Base-by-base conservation (phyloP, 1,140 invertebrate species). In the Nasonia giraulti region DNA sequence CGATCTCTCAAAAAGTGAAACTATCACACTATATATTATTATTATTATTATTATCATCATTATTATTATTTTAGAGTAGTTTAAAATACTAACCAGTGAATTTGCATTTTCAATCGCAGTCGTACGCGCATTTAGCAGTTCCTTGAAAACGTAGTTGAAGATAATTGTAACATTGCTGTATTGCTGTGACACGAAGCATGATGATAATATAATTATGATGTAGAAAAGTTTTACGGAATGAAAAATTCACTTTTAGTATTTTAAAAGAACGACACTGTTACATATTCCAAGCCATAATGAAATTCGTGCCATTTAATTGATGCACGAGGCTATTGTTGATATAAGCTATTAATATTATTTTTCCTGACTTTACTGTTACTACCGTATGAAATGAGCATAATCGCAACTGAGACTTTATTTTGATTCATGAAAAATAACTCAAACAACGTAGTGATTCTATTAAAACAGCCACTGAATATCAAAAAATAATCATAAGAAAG, bases 401-500 rank as follows among this genome's bases (percentile, higher is more conserved):
- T 47, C 50, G 5, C 33, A 55, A 23, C 27, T 6, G 27, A 20
- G 50, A 81, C 33, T 37, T 62, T 11, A 55, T 85, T 83, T 44
- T 50, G 23, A 17, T 12, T 31, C 10, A 37, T 71, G 50, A 44
- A 44, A 79, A 82, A 71, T 75, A 17, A 75, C 78, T 17, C 11
- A 44, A 27, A 66, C 68, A 79, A 73, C 68, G 62, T 86, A 85
- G 76, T 27, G 68, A 86, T 82, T 87, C 80, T 50, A 71, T 82
- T 33, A 84, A 66, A 75, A 80, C 80, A 86, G 81, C 78, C 83
- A 86, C 83, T 79, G 75, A 86, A 86, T 82, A 85, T 87, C 80
- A 86, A 79, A 86, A 86, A 88, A 86, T 87, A 88, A 83, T 87
- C 85, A 66, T 87, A 88, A 87, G 88, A 86, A 90, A 87, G 78